Base-by-base conservation (phyloP, 1,140 invertebrate genomes). In the Euwallacea similis region DNA sequence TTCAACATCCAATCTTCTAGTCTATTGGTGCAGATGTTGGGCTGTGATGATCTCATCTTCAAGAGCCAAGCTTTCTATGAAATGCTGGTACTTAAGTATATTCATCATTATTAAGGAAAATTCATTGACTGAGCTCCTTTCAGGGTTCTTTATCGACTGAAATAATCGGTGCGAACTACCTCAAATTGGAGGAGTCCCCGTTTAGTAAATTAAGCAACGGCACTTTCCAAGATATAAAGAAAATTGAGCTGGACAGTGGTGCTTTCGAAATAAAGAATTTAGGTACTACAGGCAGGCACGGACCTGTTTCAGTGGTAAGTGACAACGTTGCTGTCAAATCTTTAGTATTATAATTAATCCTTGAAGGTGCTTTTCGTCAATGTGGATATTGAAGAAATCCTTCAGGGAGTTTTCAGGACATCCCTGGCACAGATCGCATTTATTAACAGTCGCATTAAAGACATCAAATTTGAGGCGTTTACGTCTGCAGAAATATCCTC, bases 161-260 rank as follows among this genome's bases (percentile, higher is more conserved):
- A 61, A 55, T 75, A 33, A 58, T 69, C 46, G 58, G 55, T 44
- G 61, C 67, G 42, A 55, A 58, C 21, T 9, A 84, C 69, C 88
- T 90, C 2, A 80, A 83, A 2, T 83, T 90, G 46, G 86, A 87
- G 66, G 83, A 85, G 9, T 58, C 72, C 47, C 86, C 88, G 0
- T 90, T 91, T 71, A 88, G 87, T 8, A 87, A 87, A 84, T 81
- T 90, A 9, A 80, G 87, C 13, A 84, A 85, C 69, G 84, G 89
- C 75, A 84, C 79, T 46, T 83, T 90, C 59, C 83, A 77, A 61
- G 84, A 89, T 47, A 85, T 89, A 1, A 77, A 80, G 2, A 78
- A 82, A 2, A 76, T 90, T 11, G 80, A 84, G 21, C 80, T 90
- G 7, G 82, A 83, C 7, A 83, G 84, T 53, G 85, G 86, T 43